Percentiles rank a stretch among this genome's conserved stretches.
These are phyloP conservation scores for Hybos culiciformis DNA, from an alignment of 2,888 invertebrate species.

Conservation along the genomic window DNA sequence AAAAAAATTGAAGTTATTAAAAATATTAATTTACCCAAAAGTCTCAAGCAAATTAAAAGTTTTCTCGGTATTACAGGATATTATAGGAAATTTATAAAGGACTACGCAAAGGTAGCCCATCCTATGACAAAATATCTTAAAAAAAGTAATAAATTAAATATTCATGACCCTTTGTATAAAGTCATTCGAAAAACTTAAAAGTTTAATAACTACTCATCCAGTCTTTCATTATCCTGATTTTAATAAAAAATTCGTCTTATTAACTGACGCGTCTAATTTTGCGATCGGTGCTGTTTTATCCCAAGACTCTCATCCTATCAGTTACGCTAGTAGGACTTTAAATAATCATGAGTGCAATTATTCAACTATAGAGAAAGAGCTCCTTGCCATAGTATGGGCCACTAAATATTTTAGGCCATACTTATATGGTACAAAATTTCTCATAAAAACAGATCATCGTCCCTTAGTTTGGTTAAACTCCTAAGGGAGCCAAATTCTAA, in stretches of 20 bases:
- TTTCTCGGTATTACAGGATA: constrained; percentile 10
- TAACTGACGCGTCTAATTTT: not conserved
- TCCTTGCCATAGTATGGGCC: constrained; percentile 23
- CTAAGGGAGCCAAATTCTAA: constrained; percentile 28
- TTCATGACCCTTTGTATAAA: constrained; percentile 15
- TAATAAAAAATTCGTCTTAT: constrained; percentile 1
- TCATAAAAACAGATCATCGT: constrained; percentile 28
- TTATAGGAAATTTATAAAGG: constrained; percentile 9
- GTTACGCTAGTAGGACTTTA: constrained; percentile 16
- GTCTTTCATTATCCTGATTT: constrained; percentile 7
- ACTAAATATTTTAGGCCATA: constrained; percentile 26
- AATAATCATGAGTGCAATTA: constrained; percentile 18
- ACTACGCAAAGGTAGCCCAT: constrained; percentile 7
- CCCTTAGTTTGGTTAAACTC: constrained; percentile 27
- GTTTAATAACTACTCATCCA: constrained; percentile 6
- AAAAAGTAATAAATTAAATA: constrained; percentile 4
- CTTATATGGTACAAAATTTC: constrained; percentile 25
- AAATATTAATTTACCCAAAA: constrained; percentile 5
- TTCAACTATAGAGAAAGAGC: constrained; percentile 24
- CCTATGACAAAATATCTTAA: constrained; percentile 4
- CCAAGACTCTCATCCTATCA: constrained; percentile 1
- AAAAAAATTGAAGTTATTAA: constrained; percentile 8
- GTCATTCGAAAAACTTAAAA: constrained; percentile 8
- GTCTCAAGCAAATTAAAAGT: constrained; percentile 8
- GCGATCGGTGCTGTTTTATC: constrained; percentile 1